These are phyloP conservation scores for Micrastur ruficollis DNA, from an alignment of 2,797 vertebrate genomes.

Conservation along the genomic window DNA sequence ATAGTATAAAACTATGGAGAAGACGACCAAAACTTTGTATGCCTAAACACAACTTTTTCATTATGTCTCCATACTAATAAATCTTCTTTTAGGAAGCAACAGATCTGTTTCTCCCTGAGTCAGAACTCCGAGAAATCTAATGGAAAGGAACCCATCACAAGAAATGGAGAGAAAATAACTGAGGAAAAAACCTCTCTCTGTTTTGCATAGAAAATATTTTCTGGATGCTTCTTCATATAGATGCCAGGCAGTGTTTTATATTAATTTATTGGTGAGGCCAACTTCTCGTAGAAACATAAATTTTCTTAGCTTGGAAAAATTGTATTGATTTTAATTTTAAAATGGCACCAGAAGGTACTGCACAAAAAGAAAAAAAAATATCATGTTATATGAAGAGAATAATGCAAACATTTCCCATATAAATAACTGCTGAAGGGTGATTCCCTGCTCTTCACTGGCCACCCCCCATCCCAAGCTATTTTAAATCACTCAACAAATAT, in stretches of 20 bases:
- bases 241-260: background rate
- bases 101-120: background rate
- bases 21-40: background rate
- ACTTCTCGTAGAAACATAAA: background rate
- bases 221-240: background rate
- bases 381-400: background rate
- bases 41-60: background rate
- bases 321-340: background rate
- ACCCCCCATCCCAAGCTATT: background rate
- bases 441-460: background rate
- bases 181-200: accelerated
- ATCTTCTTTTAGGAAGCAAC: background rate
- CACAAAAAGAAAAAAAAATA: background rate
- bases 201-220: background rate
- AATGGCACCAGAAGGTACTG: background rate
- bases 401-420: background rate
- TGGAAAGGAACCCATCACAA: background rate
- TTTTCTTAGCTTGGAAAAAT: background rate
- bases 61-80: background rate
- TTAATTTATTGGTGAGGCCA: background rate
- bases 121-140: background rate
- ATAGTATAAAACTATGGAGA: background rate
- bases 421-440: background rate
- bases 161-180: background rate
- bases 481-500: background rate